phyloP scores from a whole-genome alignment of 2,797 vertebrate genomes.

The Argyrosomus regius region DNA sequence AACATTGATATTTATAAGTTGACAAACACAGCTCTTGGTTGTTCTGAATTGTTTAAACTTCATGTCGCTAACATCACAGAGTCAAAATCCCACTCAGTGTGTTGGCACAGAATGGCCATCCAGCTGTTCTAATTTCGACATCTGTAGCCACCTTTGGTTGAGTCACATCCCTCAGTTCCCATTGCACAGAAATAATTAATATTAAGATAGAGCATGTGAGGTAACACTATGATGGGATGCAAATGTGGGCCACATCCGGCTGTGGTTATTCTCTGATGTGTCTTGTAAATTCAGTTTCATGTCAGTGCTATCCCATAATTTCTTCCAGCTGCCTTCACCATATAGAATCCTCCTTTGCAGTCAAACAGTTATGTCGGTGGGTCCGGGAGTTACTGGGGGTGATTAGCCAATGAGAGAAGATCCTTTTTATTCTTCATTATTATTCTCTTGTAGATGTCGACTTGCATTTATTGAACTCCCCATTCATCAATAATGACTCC shows the following conservation, averaged over 20 bases:
- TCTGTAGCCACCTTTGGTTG: slow-evolving; percentile 14
- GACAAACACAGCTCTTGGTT: background rate
- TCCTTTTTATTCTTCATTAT: background rate
- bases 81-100: background rate
- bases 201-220: slow-evolving; percentile 1
- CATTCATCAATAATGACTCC: slow-evolving; percentile 13
- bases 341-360: background rate
- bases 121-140: slow-evolving; percentile 29
- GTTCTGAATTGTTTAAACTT: background rate
- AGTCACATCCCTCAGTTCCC: slow-evolving; percentile 9
- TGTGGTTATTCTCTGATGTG: slow-evolving; percentile 12
- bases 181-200: slow-evolving; percentile 28
- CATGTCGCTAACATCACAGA: background rate
- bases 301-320: slow-evolving; percentile 6
- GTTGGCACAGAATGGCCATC: background rate
- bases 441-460: background rate
- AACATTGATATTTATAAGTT: background rate
- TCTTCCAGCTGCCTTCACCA: background rate
- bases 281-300: background rate
- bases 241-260: background rate
- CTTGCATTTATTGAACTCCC: background rate
- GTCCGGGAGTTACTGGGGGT: background rate
- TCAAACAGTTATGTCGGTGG: background rate
- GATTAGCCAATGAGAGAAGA: slow-evolving; percentile 14
- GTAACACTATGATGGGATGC: background rate